Evolutionary conservation across 1,140 invertebrate genomes (phyloP).

Genomic region (Pantala flavescens): DNA sequence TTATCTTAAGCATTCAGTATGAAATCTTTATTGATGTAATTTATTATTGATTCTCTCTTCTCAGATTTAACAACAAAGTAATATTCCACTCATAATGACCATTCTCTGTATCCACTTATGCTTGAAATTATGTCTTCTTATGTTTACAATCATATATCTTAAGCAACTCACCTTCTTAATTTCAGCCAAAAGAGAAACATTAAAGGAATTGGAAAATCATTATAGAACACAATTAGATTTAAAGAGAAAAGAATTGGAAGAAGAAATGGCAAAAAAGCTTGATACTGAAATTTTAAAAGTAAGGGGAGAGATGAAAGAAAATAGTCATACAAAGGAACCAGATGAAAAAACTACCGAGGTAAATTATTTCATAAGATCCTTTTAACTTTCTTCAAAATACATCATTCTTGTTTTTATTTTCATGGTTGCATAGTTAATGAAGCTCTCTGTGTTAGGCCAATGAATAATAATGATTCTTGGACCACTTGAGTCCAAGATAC

Average conservation of each 20-base stretch:
- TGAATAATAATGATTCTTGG: no score
- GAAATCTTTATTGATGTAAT: no score
- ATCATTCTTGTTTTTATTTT: background rate
- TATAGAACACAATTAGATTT: background rate
- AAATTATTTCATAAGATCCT: background rate
- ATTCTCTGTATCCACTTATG: no score
- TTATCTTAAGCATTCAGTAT: no score
- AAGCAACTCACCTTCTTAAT: background rate
- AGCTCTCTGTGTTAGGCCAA: no score
- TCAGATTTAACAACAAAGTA: no score
- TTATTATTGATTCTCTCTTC: no score
- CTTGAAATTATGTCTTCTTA: no score
- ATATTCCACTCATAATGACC: no score
- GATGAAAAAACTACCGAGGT: background rate
- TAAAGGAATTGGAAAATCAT: background rate
- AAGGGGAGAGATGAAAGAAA: background rate
- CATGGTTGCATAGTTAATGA: no score
- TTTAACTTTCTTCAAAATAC: background rate
- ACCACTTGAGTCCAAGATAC: no score
- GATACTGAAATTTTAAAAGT: background rate
- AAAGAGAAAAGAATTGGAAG: background rate
- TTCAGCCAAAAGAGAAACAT: background rate
- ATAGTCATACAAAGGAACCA: background rate
- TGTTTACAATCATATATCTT: no score
- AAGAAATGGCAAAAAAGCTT: background rate